Base-by-base conservation (phyloP, 1,140 invertebrate genomes). In the Drosophila elegans region DNA sequence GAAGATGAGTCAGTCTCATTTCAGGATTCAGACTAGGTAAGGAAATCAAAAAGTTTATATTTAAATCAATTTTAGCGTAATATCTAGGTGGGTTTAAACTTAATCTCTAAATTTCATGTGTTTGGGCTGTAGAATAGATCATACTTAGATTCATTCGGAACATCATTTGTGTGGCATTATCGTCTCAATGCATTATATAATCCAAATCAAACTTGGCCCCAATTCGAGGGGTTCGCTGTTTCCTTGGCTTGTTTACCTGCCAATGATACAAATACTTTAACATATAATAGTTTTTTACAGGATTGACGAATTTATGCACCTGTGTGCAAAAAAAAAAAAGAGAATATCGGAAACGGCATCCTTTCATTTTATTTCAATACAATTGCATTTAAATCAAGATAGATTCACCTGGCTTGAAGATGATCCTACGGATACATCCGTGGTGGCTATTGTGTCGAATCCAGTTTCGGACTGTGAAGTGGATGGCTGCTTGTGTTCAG, bases 161-260 rank as follows among this genome's bases (percentile, higher is more conserved):
- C 3, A 11, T 21, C 12, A 9, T 32, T 6, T 49, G 2, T n/a
- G 2, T 25, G 4, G 45, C n/a, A 6, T 41, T 38, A 13, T 32
- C 4, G 9, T 21, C 16, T 74, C 52, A 86, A 11, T 80, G 71
- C 21, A 89, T 59, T 10, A 78, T 76, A 5, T 91, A 88, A 2
- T 80, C 83, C 25, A 81, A 62, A 66, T 91, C 90, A 41, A 91
- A 91, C 59, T 84, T 90, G 49, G 90, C 90, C 0, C 85, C 82
- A 51, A 91, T 91, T 3, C 90, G 86, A 0, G 90, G 90, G 12
- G 81, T 53, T 1, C 90, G 85, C 38, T 61, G 73, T 10, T 78
- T 89, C 4, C 80, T 45, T 0, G 32, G 42, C 7, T 62, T 44
- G 42, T 51, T 57, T 16, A 54, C 46, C 79, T 56, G 12, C 29